Evolutionary conservation across 1,140 invertebrate species (phyloP).

Genomic region (Cardiocondyla obscurior): DNA sequence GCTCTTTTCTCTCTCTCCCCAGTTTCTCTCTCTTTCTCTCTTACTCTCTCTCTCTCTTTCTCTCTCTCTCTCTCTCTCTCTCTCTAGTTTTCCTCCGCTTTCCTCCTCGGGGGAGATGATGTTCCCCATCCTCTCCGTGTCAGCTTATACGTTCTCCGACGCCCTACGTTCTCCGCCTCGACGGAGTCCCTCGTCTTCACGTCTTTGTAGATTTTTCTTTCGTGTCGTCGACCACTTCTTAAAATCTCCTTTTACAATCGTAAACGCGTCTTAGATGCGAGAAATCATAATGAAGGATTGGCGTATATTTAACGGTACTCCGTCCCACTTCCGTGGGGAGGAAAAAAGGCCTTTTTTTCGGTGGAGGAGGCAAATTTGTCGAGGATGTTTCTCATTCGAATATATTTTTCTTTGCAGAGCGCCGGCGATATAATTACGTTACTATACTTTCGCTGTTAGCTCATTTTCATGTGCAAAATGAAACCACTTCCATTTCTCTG

Average conservation of each 20-base stretch:
- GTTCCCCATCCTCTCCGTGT: not conserved
- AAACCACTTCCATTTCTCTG: not conserved
- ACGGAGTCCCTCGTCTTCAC: not conserved
- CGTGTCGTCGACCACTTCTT: constrained; percentile 5
- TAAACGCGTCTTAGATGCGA: not conserved
- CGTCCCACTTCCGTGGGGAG: not conserved
- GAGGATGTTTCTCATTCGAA: not conserved
- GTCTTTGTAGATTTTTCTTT: constrained; percentile 27
- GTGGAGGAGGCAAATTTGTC: not conserved
- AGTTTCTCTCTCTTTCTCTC: constrained; percentile 34
- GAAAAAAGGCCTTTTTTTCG: not conserved
- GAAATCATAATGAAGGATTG: constrained; percentile 6
- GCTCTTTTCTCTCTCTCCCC: constrained; percentile 17
- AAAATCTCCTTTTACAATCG: not conserved
- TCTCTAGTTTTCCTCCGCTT: constrained; percentile 1
- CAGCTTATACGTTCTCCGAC: constrained; percentile 13
- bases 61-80: not conserved
- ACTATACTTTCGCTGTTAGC: not conserved
- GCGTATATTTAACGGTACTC: not conserved
- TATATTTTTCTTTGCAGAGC: not conserved
- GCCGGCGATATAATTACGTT: not conserved
- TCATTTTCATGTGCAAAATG: constrained; percentile 6
- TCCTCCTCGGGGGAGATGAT: constrained; percentile 17
- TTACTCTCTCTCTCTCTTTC: constrained; percentile 22
- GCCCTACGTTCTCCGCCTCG: not conserved